Evolutionary conservation across 2,113 vertebrate species (phyloP).

Genomic region (Lophotis ruficrista): DNA sequence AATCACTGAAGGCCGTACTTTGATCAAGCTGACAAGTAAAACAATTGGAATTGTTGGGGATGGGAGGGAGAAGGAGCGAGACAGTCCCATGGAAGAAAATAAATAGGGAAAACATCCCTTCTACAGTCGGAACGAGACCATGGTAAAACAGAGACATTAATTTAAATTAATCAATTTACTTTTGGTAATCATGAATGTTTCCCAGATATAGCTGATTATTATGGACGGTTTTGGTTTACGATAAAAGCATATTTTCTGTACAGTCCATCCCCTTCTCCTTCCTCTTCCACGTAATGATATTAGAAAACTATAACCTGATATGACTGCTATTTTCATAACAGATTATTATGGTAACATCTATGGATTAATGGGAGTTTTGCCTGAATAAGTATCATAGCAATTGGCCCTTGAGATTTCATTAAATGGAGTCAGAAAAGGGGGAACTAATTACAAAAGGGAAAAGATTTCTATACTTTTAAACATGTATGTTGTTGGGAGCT

Average conservation of each 20-base stretch:
- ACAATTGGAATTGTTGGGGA: not conserved
- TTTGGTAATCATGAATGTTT: conserved; percentile 11
- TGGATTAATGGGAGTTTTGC: not conserved
- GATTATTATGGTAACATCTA: conserved; percentile 27
- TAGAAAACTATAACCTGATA: not conserved
- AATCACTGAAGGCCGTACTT: conserved; percentile 12
- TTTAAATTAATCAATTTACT: conserved; percentile 8
- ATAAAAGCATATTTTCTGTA: not conserved
- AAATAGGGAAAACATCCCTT: not conserved
- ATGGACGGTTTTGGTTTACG: conserved; percentile 12
- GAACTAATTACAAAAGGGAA: not conserved
- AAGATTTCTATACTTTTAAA: not conserved
- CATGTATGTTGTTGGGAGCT: not conserved
- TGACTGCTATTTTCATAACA: conserved; percentile 24
- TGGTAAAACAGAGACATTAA: not conserved
- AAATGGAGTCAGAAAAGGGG: not conserved
- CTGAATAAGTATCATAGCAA: not conserved
- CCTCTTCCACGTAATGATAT: not conserved
- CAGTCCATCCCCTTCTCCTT: not conserved
- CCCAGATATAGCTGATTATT: not conserved
- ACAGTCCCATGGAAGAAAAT: not conserved
- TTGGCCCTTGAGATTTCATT: not conserved
- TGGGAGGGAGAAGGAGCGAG: not conserved
- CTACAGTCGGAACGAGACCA: not conserved
- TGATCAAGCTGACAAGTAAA: conserved; percentile 51